Conservation (phyloP, 1,140 invertebrate species). For the Danaus melanippus region DNA sequence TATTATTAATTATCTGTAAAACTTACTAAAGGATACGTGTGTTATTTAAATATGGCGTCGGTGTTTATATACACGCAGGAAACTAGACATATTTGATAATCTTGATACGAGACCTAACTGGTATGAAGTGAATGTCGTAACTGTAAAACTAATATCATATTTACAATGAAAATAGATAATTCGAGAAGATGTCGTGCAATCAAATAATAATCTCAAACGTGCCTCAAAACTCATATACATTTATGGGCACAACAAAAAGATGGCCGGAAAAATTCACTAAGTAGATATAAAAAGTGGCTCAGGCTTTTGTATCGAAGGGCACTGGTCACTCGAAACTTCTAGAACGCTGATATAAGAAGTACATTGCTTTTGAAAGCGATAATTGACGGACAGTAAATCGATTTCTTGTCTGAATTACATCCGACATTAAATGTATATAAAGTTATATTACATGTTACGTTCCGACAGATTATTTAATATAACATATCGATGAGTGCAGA, state of each 20-base stretch:
- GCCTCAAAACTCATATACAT: slow-evolving; percentile 1
- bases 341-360: slow-evolving; percentile 24
- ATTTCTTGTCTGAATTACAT: slow-evolving; percentile 45
- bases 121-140: too few species aligned
- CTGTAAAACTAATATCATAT: too few species aligned
- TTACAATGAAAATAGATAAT: too few species aligned
- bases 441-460: slow-evolving; percentile 1
- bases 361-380: slow-evolving; percentile 30
- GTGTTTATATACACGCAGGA: too few species aligned
- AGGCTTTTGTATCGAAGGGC: slow-evolving; percentile 10
- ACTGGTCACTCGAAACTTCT: slow-evolving; percentile 15
- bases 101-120: too few species aligned
- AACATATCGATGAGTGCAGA: neutral
- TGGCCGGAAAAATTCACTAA: slow-evolving; percentile 7
- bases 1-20: too few species aligned
- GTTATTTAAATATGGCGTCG: neutral
- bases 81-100: too few species aligned
- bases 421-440: slow-evolving; percentile 13
- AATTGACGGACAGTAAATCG: slow-evolving; percentile 37
- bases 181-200: too few species aligned
- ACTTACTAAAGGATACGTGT: slow-evolving; percentile 4
- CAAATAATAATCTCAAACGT: too few species aligned
- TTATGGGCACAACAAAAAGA: slow-evolving; percentile 2
- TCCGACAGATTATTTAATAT: slow-evolving; percentile 1
- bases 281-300: slow-evolving; percentile 5